Evolutionary conservation across 2,113 vertebrate genomes (phyloP).

Genomic region (Saguinus imperator): DNA sequence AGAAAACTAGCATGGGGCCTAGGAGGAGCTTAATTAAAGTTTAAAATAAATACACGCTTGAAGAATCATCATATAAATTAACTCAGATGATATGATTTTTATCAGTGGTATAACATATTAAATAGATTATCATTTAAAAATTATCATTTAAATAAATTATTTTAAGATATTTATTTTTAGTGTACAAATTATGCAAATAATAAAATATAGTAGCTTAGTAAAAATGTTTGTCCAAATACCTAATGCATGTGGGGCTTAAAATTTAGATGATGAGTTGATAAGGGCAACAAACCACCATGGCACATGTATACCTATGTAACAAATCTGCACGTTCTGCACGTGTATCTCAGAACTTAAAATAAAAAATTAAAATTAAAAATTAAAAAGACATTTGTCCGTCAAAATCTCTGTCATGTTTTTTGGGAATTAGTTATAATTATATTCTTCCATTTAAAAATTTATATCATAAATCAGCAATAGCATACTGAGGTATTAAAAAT

Average conservation of each 20-base stretch:
- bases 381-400: neutral
- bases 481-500: neutral
- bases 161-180: neutral
- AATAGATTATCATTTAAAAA: neutral
- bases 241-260: no score
- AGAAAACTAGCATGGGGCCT: neutral
- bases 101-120: neutral
- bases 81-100: neutral
- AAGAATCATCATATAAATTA: neutral
- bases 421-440: neutral
- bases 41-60: neutral
- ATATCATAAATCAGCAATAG: neutral
- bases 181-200: neutral
- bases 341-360: no score
- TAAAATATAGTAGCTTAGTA: neutral
- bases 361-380: no score
- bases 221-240: neutral
- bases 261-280: no score
- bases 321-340: no score
- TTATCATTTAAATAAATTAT: neutral
- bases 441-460: neutral
- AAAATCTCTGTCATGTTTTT: neutral
- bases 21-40: neutral
- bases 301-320: no score
- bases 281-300: no score